Evolutionary conservation across 2,888 invertebrate genomes (phyloP).

Genomic region (Tubulanus polymorphus): DNA sequence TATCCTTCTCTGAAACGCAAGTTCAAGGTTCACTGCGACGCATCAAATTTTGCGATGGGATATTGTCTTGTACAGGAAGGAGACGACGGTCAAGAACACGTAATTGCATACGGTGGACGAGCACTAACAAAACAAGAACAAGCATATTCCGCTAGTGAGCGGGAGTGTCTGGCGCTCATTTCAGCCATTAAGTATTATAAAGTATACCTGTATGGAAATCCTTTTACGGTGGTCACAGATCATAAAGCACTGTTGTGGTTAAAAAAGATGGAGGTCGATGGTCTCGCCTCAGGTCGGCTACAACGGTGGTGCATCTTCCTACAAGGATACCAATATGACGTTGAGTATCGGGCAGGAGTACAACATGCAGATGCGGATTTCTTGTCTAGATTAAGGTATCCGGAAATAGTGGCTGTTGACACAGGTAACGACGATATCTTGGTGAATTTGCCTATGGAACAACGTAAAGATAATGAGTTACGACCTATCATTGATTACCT

Average conservation of each 20-base stretch:
- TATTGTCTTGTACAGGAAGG: conserved; percentile 18
- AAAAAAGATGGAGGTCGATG: conserved; percentile 9
- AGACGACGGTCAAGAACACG: conserved; percentile 2
- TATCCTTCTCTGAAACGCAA: conserved; percentile 19
- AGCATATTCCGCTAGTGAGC: conserved; percentile 19
- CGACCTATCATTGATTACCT: background rate
- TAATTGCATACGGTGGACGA: conserved; percentile 8
- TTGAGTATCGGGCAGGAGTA: conserved; percentile 10
- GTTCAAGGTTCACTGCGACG: conserved; percentile 21
- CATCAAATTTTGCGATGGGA: conserved; percentile 17
- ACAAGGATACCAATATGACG: conserved; percentile 16
- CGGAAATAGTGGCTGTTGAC: too few species aligned
- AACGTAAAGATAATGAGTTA: background rate
- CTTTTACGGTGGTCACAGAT: conserved; percentile 22
- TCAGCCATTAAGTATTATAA: conserved; percentile 19
- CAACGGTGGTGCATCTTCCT: conserved; percentile 16
- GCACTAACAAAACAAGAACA: conserved; percentile 11
- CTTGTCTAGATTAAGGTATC: background rate
- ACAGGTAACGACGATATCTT: background rate
- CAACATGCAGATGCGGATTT: background rate
- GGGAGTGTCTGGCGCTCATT: conserved; percentile 23
- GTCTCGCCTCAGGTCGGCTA: conserved; percentile 11
- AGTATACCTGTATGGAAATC: conserved; percentile 14
- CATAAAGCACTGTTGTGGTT: conserved; percentile 18
- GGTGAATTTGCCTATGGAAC: background rate